A percentile compares a stretch with the other conserved stretches of the same genome.
Conservation (phyloP, 1,140 invertebrate species). For the Lepidurus arcticus region DNA sequence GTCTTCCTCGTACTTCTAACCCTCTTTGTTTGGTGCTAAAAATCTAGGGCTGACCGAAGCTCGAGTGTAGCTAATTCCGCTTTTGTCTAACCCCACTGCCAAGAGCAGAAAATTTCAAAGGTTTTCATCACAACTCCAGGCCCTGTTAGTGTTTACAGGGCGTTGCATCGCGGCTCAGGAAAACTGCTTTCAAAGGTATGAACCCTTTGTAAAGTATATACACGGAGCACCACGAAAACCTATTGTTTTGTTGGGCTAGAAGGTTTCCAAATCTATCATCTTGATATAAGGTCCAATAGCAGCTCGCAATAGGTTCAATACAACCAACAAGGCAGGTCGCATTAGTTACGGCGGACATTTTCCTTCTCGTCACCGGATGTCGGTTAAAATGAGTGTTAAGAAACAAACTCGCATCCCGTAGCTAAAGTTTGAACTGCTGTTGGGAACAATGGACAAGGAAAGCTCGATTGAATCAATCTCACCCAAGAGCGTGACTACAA, state of each 20-base stretch:
- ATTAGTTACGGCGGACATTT: conserved; percentile 14
- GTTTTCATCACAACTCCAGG: neutral
- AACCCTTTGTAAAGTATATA: neutral
- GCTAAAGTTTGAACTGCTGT: neutral
- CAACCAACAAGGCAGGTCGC: conserved; percentile 17
- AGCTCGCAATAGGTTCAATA: conserved; percentile 15
- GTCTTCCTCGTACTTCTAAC: neutral
- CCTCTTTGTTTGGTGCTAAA: neutral
- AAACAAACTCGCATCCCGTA: neutral
- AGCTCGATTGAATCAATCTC: neutral
- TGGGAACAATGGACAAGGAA: neutral
- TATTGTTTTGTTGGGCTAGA: neutral
- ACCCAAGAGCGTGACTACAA: neutral
- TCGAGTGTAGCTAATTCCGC: conserved; percentile 17
- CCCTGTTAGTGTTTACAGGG: neutral
- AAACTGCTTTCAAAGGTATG: neutral
- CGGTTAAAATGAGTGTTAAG: neutral
- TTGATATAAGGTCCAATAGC: neutral
- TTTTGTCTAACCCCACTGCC: neutral
- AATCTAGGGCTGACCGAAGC: neutral
- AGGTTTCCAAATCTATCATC: neutral
- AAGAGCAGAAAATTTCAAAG: neutral
- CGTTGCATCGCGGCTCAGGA: neutral
- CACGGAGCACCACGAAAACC: neutral
- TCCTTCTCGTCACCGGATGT: conserved; percentile 7